Base-by-base conservation (phyloP, 2,888 invertebrate species). In the Orchesella flavescens region DNA sequence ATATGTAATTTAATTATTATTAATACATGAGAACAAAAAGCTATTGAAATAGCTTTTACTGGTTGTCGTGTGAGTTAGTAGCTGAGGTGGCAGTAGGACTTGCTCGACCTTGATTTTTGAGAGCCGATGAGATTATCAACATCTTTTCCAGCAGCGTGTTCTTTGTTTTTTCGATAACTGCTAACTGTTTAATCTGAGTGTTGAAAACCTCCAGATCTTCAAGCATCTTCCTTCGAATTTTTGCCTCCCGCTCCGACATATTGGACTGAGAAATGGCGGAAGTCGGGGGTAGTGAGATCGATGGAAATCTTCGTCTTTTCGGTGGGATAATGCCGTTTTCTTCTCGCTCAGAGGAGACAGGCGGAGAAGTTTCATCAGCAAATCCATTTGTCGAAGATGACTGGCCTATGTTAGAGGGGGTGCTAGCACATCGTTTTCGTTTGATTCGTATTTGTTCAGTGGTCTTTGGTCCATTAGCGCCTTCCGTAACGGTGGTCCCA, bases 231-330 rank as follows among this genome's bases (percentile, higher is more conserved):
- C 84, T 83, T 44, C 86, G 85, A 81, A 86, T 84, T 24, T 78
- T 71, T 66, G 83, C 84, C 59, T 84, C 85, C 59, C 75, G 49
- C 46, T 80, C 73, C 69, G 84, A 80, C 68, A 84, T 72, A 57
- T 75, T 76, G 74, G 77, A 77, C 74, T 75, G 72, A 72, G 83
- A 78, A 49, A 78, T 78, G 69, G 46, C 73, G 78, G 74, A 75
- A 66, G 74, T 74, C 21, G 74, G 82, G 59, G 76, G 83, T 55
- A 69, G 82, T 80, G 85, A 84, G 83, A 81, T 80, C 80, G 85
- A 85, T 69, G 83, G 81, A 78, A 86, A 81, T 76, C 86, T 84
- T 74, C 87, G 86, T 79, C 86, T 86, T 84, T 86, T 87, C 84
- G 87, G 87, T 87, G 87, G 87, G 86, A 65, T 85, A 24, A 49